phyloP scores from a whole-genome alignment of 2,113 vertebrate species.

The Cyanoliseus patagonus region DNA sequence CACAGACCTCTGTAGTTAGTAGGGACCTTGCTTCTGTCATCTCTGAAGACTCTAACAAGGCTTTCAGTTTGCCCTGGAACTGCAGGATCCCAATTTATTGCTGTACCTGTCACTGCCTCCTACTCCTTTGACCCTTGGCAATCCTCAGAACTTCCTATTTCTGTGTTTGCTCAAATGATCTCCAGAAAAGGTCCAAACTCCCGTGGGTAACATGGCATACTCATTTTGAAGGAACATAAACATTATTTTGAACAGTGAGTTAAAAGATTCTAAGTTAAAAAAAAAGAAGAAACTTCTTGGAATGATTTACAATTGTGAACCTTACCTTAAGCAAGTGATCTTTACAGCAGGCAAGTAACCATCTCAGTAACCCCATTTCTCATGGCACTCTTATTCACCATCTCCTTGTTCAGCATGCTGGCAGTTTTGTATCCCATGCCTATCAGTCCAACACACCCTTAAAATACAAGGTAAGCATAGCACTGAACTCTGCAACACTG shows the following conservation, averaged over 20 bases:
- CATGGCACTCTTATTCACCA: neutral
- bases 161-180: neutral
- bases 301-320: neutral
- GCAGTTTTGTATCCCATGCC: neutral
- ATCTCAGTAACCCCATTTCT: neutral
- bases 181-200: neutral
- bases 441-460: neutral
- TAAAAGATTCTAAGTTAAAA: neutral
- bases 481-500: neutral
- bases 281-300: neutral
- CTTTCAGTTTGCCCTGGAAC: neutral
- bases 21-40: neutral
- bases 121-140: neutral
- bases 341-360: neutral
- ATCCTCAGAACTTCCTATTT: neutral
- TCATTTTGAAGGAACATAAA: neutral
- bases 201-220: neutral
- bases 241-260: neutral
- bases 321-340: neutral
- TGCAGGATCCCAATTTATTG: neutral
- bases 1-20: neutral
- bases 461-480: neutral
- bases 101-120: neutral
- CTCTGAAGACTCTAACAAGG: neutral
- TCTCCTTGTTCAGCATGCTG: neutral